phyloP scores from a whole-genome alignment of 2,113 vertebrate species.

The Grus americana region DNA sequence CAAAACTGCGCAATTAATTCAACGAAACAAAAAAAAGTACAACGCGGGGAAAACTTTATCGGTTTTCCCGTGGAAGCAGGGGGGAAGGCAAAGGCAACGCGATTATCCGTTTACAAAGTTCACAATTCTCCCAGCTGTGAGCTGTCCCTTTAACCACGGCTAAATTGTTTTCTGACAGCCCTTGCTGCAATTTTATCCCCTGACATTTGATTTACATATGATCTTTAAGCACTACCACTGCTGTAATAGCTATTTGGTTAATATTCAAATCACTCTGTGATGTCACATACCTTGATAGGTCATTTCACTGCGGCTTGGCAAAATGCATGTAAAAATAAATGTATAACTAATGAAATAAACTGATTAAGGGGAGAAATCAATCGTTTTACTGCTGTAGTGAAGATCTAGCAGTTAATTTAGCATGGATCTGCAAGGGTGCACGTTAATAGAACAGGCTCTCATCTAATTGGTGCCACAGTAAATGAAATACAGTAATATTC shows the following conservation, averaged over 20 bases:
- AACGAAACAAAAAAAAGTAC: background rate
- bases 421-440: conserved; percentile 82
- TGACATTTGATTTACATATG: conserved; percentile 98
- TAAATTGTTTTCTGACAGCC: conserved; percentile 96
- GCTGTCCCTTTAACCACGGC: conserved; percentile 90
- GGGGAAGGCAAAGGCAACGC: background rate
- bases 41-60: background rate
- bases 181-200: conserved; percentile 84
- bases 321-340: conserved; percentile 81
- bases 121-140: conserved; percentile 76
- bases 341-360: conserved; percentile 95
- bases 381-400: conserved; percentile 87
- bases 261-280: conserved; percentile 87
- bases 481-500: conserved; percentile 88
- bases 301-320: conserved; percentile 76
- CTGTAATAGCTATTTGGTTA: conserved; percentile 88
- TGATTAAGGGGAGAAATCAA: conserved; percentile 92
- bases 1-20: background rate
- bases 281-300: conserved; percentile 87
- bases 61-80: fast-evolving
- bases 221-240: conserved; percentile 91
- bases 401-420: conserved; percentile 93
- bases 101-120: conserved; percentile 82
- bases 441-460: conserved; percentile 84
- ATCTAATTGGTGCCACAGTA: conserved; percentile 86